Percentiles rank a stretch among this genome's conserved stretches.
Conservation (phyloP, 1,140 invertebrate species). For the Drosophila sp. region DNA sequence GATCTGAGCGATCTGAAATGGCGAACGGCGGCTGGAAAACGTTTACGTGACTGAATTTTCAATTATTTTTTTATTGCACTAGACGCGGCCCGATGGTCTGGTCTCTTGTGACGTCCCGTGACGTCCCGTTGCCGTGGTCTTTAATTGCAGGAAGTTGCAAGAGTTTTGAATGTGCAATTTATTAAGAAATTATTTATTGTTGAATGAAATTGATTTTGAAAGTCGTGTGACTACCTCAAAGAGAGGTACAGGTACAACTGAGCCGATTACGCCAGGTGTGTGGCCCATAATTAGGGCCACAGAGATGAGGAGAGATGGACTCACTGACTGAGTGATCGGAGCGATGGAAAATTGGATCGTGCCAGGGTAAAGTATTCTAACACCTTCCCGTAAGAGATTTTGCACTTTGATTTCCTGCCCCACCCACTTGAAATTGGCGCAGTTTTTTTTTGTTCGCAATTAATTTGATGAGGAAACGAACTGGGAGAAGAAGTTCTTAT, state of each 20-base stretch:
- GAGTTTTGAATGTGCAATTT: conserved; percentile 71
- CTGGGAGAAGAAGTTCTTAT: conserved; percentile 15
- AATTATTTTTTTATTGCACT: conserved; percentile 76
- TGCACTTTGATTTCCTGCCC: conserved; percentile 71
- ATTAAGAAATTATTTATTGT: conserved; percentile 79
- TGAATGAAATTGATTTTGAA: conserved; percentile 71
- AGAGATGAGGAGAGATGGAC: conserved; percentile 12
- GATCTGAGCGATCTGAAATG: conserved; percentile 55
- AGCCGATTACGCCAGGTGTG: conserved; percentile 39
- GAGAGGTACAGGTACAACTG: conserved; percentile 11
- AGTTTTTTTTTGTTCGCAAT: conserved; percentile 53
- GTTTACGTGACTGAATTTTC: conserved; percentile 78
- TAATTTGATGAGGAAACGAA: conserved; percentile 59
- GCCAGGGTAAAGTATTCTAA: conserved; percentile 51
- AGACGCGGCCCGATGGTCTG: conserved; percentile 10
- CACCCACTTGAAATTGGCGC: conserved; percentile 43
- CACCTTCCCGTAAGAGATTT: conserved; percentile 46
- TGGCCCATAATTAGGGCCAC: conserved; percentile 60
- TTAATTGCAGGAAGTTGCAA: conserved; percentile 76
- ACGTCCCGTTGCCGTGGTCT: conserved; percentile 30
- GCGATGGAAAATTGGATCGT: background rate
- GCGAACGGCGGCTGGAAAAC: conserved; percentile 65
- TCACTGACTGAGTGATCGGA: conserved; percentile 2
- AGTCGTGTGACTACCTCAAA: conserved; percentile 63
- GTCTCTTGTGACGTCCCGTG: background rate